Conservation (phyloP, 1,140 invertebrate genomes). For the Hycleus cichorii region DNA sequence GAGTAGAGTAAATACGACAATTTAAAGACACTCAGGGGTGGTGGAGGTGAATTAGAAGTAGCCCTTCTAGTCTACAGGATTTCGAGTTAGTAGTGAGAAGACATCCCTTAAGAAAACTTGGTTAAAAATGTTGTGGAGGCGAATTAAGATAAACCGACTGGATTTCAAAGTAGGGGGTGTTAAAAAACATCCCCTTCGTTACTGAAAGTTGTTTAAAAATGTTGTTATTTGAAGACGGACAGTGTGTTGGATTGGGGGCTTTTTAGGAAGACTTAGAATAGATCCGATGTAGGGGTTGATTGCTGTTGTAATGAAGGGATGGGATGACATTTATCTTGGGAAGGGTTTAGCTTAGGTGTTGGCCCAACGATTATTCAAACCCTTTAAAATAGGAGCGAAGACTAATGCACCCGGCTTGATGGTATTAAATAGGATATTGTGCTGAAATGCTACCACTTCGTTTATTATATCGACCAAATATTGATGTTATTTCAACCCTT, state of each 20-base stretch:
- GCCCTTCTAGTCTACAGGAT: conserved; percentile 39
- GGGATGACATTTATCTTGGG: conserved; percentile 35
- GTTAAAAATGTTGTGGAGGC: conserved; percentile 25
- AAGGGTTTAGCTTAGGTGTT: conserved; percentile 28
- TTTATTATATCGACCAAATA: background rate
- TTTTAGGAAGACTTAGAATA: conserved; percentile 28
- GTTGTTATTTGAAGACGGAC: background rate
- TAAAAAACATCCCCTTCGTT: conserved; percentile 9
- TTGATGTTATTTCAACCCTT: background rate
- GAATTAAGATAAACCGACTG: conserved; percentile 26
- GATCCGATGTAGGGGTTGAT: conserved; percentile 25
- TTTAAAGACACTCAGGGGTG: conserved; percentile 13
- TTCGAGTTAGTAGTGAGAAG: conserved; percentile 21
- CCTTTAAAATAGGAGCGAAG: conserved; percentile 31
- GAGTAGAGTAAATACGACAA: conserved; percentile 30
- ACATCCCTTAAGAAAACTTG: conserved; percentile 34
- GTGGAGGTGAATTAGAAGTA: conserved; percentile 37
- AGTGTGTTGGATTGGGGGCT: conserved; percentile 10
- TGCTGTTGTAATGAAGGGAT: conserved; percentile 29
- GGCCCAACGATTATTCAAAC: conserved; percentile 31
- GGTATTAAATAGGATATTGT: conserved; percentile 23
- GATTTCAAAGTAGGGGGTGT: conserved; percentile 26
- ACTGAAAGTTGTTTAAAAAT: conserved; percentile 11
- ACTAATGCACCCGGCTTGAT: conserved; percentile 22
- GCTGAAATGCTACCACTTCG: conserved; percentile 5